phyloP scores from a whole-genome alignment of 2,888 invertebrate genomes.

The Cyclophora albipunctata region DNA sequence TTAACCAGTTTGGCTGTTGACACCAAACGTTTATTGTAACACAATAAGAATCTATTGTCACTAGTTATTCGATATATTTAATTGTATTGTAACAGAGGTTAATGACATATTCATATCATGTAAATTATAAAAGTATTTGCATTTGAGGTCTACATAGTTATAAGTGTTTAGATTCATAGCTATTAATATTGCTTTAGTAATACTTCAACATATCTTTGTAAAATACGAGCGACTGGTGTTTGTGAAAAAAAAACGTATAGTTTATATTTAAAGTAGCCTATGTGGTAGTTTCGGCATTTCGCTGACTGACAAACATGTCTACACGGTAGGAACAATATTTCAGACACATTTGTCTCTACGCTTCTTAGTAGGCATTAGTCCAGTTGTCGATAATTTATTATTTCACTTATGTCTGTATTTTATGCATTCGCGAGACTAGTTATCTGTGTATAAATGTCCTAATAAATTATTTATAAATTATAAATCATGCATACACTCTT shows the following conservation, averaged over 20 bases:
- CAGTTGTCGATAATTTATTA: slow-evolving; percentile 36
- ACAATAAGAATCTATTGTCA: slow-evolving; percentile 39
- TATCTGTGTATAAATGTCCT: slow-evolving; percentile 64
- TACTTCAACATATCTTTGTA: slow-evolving; percentile 74
- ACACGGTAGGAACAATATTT: slow-evolving; percentile 36
- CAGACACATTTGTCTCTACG: slow-evolving; percentile 61
- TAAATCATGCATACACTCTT: slow-evolving; percentile 74
- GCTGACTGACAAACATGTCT: slow-evolving; percentile 54
- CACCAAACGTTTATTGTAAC: slow-evolving; percentile 11
- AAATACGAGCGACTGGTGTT: slow-evolving; percentile 58
- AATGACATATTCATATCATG: slow-evolving; percentile 75
- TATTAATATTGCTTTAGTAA: slow-evolving; percentile 71
- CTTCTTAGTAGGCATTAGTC: slow-evolving; percentile 47
- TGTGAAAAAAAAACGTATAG: slow-evolving; percentile 32
- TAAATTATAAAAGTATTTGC: slow-evolving; percentile 74
- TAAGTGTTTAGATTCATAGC: slow-evolving; percentile 73
- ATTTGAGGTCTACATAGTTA: slow-evolving; percentile 74
- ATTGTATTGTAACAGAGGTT: slow-evolving; percentile 67
- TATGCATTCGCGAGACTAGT: slow-evolving; percentile 50
- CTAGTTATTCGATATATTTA: slow-evolving; percentile 54
- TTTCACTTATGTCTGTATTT: slow-evolving; percentile 43
- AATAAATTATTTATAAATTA: slow-evolving; percentile 68
- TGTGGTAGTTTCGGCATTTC: slow-evolving; percentile 39
- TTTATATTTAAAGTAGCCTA: slow-evolving; percentile 23
- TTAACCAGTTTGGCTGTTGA: slow-evolving; percentile 16